Evolutionary conservation across 2,888 invertebrate genomes (phyloP).

Genomic region (Conomelus anceps): DNA sequence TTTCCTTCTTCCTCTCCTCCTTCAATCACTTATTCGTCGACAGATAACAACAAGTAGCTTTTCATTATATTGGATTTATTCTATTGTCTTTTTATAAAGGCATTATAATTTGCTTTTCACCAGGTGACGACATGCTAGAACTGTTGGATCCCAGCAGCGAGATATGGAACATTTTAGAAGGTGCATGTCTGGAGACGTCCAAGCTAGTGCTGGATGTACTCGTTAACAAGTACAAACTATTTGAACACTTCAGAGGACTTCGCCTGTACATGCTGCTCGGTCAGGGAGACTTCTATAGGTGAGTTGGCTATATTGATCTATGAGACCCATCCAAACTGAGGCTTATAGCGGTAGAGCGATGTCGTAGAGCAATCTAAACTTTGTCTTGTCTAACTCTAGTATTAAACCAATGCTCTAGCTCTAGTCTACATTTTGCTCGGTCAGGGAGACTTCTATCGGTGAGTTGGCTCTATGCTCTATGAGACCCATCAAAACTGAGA

Average conservation of each 20-base stretch:
- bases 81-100: not conserved
- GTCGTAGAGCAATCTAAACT: too few relatives aligned
- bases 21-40: too few relatives aligned
- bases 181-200: constrained; percentile 81
- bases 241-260: constrained; percentile 86
- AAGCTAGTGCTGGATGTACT: constrained; percentile 78
- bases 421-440: too few relatives aligned
- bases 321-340: too few relatives aligned
- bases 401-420: too few relatives aligned
- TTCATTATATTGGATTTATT: not conserved
- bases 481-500: too few relatives aligned
- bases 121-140: constrained; percentile 57
- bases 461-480: too few relatives aligned
- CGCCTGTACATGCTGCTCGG: constrained; percentile 84
- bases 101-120: not conserved
- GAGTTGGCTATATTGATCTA: not conserved
- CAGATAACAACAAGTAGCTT: too few relatives aligned
- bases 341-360: too few relatives aligned
- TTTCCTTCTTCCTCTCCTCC: too few relatives aligned
- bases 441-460: too few relatives aligned
- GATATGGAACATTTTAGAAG: constrained; percentile 73
- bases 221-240: constrained; percentile 76
- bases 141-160: constrained; percentile 62
- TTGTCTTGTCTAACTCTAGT: too few relatives aligned
- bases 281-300: constrained; percentile 76